phyloP scores from a whole-genome alignment of 1,140 invertebrate genomes.

The Drosophila fuyamai region DNA sequence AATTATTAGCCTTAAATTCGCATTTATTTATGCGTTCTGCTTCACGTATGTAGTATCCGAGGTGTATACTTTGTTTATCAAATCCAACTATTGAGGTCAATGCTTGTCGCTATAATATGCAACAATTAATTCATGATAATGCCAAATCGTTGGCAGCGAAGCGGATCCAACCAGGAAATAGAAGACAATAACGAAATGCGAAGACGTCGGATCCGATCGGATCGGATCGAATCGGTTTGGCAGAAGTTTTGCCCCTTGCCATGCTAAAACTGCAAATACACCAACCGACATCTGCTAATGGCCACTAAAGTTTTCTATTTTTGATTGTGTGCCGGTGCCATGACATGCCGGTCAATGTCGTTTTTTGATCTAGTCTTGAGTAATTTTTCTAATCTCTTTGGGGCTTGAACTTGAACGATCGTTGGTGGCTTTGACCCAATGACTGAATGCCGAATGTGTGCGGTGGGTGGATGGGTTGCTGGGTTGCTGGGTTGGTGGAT shows the following conservation, averaged over 20 bases:
- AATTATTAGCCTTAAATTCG: constrained; percentile 17
- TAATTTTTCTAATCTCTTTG: constrained; percentile 66
- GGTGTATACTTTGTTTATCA: constrained; percentile 14
- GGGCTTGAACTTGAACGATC: constrained; percentile 64
- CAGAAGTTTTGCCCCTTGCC: constrained; percentile 54
- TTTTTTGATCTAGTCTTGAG: constrained; percentile 80
- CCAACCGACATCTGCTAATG: constrained; percentile 52
- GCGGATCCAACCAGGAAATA: constrained; percentile 69
- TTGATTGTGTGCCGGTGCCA: constrained; percentile 51
- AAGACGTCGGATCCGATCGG: constrained; percentile 37
- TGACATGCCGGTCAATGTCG: constrained; percentile 79
- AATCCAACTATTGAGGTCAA: constrained; percentile 64
- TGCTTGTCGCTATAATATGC: constrained; percentile 61
- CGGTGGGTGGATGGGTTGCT: constrained; percentile 18
- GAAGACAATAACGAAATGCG: constrained; percentile 67
- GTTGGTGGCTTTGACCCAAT: constrained; percentile 62
- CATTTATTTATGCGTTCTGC: constrained; percentile 38
- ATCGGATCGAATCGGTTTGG: constrained; percentile 16
- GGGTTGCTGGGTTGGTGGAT: constrained; percentile 11
- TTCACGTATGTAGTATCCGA: constrained; percentile 25
- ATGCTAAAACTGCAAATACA: constrained; percentile 74
- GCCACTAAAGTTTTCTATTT: constrained; percentile 64
- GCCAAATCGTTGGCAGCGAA: constrained; percentile 52
- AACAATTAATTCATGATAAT: constrained; percentile 65
- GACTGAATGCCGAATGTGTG: constrained; percentile 40